Evolutionary conservation across 2,888 invertebrate genomes (phyloP).

Genomic region (Trissolcus brochymenae): DNA sequence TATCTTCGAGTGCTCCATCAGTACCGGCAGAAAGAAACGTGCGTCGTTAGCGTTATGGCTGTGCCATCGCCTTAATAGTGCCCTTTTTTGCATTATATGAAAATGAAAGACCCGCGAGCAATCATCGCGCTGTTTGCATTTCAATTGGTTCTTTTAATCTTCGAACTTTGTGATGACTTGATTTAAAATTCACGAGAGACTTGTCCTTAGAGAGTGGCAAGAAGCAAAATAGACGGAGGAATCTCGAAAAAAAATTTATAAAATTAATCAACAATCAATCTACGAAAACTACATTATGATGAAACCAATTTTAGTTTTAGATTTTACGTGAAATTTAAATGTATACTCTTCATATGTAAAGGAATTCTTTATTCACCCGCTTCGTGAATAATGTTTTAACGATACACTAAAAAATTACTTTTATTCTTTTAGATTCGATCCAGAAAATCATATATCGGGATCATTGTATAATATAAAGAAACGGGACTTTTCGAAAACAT

Average conservation of each 20-base stretch:
- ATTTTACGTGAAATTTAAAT: no score
- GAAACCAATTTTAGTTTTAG: no score
- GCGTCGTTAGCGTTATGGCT: constrained; percentile 23
- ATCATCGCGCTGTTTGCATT: constrained; percentile 38
- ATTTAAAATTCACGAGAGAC: constrained; percentile 27
- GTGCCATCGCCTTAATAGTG: constrained; percentile 22
- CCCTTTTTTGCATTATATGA: constrained; percentile 19
- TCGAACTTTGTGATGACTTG: constrained; percentile 35
- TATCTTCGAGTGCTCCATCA: neutral
- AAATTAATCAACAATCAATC: constrained; percentile 4
- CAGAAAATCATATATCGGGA: no score
- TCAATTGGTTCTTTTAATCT: constrained; percentile 34
- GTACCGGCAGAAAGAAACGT: constrained; percentile 17
- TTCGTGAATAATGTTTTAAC: no score
- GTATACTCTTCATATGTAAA: no score
- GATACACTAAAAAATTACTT: no score
- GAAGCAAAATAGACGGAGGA: neutral
- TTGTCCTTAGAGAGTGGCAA: neutral
- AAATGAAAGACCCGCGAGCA: constrained; percentile 30
- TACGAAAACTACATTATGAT: no score
- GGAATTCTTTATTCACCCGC: no score
- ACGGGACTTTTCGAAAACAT: no score
- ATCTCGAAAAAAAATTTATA: neutral
- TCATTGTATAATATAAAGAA: no score
- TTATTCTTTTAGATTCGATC: no score